phyloP scores from a whole-genome alignment of 1,140 invertebrate genomes.

The Andrena cerasifolii region DNA sequence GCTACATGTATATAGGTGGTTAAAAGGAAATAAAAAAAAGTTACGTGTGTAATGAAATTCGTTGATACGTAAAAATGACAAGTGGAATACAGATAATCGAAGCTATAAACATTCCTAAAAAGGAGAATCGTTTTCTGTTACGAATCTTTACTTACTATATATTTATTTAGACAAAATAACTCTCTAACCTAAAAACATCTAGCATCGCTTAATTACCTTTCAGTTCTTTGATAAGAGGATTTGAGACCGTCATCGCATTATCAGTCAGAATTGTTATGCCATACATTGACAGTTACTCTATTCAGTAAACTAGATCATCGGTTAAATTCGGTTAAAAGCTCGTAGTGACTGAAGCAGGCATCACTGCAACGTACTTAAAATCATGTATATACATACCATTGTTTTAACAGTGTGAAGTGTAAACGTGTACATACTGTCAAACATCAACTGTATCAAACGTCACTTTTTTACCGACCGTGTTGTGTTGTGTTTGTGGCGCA shows the following conservation, averaged over 20 bases:
- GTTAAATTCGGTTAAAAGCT: constrained; percentile 7
- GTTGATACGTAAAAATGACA: neutral
- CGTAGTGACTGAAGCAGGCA: neutral
- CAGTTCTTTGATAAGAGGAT: constrained; percentile 83
- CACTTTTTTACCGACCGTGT: neutral
- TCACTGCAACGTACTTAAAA: constrained; percentile 1
- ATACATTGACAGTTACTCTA: neutral
- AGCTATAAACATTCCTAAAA: neutral
- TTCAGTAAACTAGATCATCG: neutral
- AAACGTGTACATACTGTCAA: neutral
- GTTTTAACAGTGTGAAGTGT: neutral
- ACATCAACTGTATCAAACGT: neutral
- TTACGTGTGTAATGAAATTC: neutral
- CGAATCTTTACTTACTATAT: too few species aligned
- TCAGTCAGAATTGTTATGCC: constrained; percentile 17
- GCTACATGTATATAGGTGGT: too few species aligned
- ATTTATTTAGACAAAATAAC: neutral
- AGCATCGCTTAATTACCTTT: constrained; percentile 79
- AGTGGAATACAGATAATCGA: neutral
- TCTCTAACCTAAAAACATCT: constrained; percentile 30
- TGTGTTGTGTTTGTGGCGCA: neutral
- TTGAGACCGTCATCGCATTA: constrained; percentile 81
- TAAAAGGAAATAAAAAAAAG: neutral
- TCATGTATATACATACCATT: too few species aligned
- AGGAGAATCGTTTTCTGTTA: neutral